Evolutionary conservation across 2,113 vertebrate species (phyloP), one percentile per base, ranked within the genome.

Genomic region (Synchiropus splendidus): DNA sequence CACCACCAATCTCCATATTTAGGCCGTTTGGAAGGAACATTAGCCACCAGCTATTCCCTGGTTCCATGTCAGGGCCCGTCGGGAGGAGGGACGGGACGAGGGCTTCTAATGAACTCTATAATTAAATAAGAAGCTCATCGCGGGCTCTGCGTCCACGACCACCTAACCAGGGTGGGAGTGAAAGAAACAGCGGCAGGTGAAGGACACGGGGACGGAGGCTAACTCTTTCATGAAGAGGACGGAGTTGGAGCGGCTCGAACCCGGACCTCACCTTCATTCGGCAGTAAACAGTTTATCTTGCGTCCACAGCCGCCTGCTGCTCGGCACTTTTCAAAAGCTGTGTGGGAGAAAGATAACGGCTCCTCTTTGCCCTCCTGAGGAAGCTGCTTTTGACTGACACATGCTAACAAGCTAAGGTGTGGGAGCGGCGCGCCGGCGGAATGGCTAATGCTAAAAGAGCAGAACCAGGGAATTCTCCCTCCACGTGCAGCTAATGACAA

Each of bases 401-500:
- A 78, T 72, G 78, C 78, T 83, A 83, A 83, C 80, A 78, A 83
- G 75, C 52, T 6, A 16, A 75, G 64, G 71, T 74, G 67, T 80
- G 52, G 33, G 36, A 64, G 67, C 42, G 56, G 55, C 57, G 61
- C 48, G 46, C 54, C 6, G 56, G 55, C 60, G 44, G 71, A 68
- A 75, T 66, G 9, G 54, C 45, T 67, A 70, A 75, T 67, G 63
- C 52, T 48, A 31, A 44, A 68, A 65, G n/a, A n/a, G n/a, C 60
- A 54, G 36, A 64, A 51, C 54, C 47, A 10, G 69, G 72, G 77
- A 74, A 68, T 70, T 64, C 67, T 65, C 54, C 47, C 60, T 42
- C 51, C 36, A 45, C 49, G 45, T 1, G 15, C 0, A 32, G 48
- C 51, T 61, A 64, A 55, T 6, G 48, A 61, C 56, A 45, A 9